These are phyloP conservation scores for Lipophrys pholis DNA, from an alignment of 2,113 vertebrate species.

Conservation along the genomic window DNA sequence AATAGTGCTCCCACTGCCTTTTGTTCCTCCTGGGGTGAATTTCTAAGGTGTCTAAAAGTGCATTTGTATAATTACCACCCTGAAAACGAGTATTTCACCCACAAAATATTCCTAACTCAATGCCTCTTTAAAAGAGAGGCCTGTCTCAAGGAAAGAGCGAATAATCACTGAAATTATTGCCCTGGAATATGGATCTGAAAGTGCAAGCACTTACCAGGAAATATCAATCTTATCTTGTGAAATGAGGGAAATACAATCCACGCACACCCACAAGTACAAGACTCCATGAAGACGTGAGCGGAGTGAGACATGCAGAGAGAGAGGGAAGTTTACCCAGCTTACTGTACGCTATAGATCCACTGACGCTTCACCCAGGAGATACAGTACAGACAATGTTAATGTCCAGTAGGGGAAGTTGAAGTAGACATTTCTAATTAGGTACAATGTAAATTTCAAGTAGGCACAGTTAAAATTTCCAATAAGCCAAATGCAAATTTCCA, in stretches of 20 bases:
- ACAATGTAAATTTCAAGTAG: too few relatives aligned
- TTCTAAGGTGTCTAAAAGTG: slow-evolving; percentile 2
- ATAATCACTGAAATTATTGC: slow-evolving; percentile 6
- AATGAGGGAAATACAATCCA: not conserved
- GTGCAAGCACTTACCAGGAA: slow-evolving; percentile 7
- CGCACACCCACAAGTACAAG: not conserved
- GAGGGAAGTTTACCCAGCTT: too few relatives aligned
- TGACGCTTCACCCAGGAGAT: too few relatives aligned
- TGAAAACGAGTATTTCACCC: slow-evolving; percentile 34
- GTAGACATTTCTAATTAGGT: too few relatives aligned
- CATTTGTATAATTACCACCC: slow-evolving; percentile 31
- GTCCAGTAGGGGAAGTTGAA: too few relatives aligned
- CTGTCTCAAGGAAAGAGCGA: not conserved
- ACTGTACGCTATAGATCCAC: too few relatives aligned
- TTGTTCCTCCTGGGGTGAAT: slow-evolving; percentile 15
- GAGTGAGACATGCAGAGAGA: too few relatives aligned
- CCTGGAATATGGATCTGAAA: slow-evolving; percentile 6
- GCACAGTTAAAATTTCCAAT: not conserved
- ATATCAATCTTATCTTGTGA: not conserved
- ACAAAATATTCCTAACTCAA: not conserved
- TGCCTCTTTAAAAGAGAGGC: not conserved
- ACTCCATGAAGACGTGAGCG: not conserved
- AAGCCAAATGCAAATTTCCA: not conserved
- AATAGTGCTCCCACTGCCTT: slow-evolving; percentile 8
- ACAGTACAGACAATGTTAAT: too few relatives aligned